Conservation (phyloP, 2,113 vertebrate species). For the Cathartes aura region DNA sequence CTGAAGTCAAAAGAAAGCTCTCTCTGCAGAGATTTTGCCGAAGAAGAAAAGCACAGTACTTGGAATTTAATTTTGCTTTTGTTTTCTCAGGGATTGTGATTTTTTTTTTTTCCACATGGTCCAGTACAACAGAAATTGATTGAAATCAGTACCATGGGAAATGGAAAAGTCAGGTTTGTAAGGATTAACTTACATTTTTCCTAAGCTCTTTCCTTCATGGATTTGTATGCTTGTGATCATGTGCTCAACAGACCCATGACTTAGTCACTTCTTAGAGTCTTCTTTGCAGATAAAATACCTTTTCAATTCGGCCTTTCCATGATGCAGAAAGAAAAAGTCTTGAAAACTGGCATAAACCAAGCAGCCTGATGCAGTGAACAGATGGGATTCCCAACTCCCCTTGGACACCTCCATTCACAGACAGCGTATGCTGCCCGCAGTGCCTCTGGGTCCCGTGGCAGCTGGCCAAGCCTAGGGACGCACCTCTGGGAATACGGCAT, state of each 20-base stretch:
- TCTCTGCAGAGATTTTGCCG: neutral
- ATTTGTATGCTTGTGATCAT: neutral
- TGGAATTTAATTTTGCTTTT: neutral
- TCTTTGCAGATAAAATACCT: neutral
- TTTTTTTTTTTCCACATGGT: neutral
- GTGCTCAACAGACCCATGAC: neutral
- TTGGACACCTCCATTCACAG: neutral
- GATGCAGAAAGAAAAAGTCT: neutral
- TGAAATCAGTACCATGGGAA: neutral
- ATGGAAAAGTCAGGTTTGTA: neutral
- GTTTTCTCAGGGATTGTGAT: neutral
- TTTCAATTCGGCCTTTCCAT: neutral
- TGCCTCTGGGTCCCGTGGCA: neutral
- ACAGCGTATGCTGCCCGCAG: rapidly evolving
- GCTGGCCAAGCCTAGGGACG: rapidly evolving
- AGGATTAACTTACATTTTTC: neutral
- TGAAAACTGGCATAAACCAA: neutral
- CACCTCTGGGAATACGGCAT: neutral
- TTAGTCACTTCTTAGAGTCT: neutral
- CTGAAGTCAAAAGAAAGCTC: conserved; percentile 1
- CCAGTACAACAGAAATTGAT: neutral
- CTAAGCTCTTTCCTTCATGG: neutral
- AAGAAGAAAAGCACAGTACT: neutral
- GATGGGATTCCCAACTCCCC: neutral
- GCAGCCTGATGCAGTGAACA: neutral